Percentiles rank a stretch among this genome's conserved stretches.
Evolutionary conservation across 1,140 invertebrate genomes (phyloP).

Genomic region (Pogonomyrmex californicus): DNA sequence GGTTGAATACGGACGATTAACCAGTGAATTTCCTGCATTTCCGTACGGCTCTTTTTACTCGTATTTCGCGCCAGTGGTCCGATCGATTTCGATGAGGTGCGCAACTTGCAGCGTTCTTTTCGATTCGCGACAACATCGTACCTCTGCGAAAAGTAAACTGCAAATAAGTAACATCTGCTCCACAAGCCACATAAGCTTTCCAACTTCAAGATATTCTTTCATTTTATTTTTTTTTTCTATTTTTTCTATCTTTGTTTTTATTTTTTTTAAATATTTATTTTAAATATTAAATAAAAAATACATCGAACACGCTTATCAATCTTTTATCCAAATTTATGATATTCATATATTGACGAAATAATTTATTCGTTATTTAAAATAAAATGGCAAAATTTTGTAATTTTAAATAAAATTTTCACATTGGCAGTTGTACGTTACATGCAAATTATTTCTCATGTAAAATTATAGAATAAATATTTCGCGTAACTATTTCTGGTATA

Average conservation of each 20-base stretch:
- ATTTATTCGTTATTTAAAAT: not conserved
- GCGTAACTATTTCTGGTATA: not conserved
- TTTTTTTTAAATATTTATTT: too few species aligned
- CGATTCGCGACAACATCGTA: not conserved
- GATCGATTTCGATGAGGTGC: conserved; percentile 26
- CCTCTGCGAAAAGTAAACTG: not conserved
- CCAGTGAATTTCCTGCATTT: conserved; percentile 61
- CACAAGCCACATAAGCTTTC: not conserved
- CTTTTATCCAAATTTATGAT: not conserved
- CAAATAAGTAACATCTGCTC: conserved; percentile 21
- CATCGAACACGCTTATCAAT: not conserved
- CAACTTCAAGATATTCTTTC: not conserved
- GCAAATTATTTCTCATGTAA: not conserved
- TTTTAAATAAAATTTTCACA: conserved; percentile 3
- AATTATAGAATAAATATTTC: conserved; percentile 4
- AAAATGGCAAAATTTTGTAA: not conserved
- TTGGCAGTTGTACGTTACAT: not conserved
- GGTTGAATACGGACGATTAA: conserved; percentile 64
- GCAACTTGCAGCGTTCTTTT: not conserved
- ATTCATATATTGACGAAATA: not conserved
- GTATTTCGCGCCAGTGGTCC: conserved; percentile 4
- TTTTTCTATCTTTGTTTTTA: too few species aligned
- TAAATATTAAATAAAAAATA: not conserved
- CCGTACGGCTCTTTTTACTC: conserved; percentile 41
- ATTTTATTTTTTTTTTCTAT: too few species aligned